Percentiles rank a stretch among this genome's conserved stretches.
Conservation (phyloP, 2,888 invertebrate species). For the Pseudoips prasinana region DNA sequence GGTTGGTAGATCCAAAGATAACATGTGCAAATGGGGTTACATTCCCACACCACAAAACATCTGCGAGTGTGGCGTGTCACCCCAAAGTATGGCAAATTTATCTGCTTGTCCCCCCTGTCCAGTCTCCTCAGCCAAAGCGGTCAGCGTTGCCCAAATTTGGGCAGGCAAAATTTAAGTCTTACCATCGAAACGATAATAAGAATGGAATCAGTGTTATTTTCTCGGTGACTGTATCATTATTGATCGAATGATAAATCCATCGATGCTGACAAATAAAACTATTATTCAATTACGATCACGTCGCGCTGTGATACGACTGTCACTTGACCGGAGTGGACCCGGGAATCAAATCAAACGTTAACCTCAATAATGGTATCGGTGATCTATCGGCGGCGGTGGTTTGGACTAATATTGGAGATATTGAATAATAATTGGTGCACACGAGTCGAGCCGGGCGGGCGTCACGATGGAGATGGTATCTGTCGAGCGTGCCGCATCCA, state of each 20-base stretch:
- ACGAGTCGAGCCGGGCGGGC: slow-evolving; percentile 46
- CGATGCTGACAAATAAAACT: slow-evolving; percentile 51
- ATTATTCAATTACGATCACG: slow-evolving; percentile 65
- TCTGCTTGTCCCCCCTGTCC: no score
- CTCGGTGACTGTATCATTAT: slow-evolving; percentile 33
- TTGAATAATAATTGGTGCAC: slow-evolving; percentile 80
- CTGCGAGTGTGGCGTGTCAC: no score
- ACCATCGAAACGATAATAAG: no score
- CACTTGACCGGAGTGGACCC: slow-evolving; percentile 63
- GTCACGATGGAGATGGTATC: slow-evolving; percentile 76
- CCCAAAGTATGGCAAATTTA: no score
- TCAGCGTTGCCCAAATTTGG: no score
- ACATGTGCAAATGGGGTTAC: no score
- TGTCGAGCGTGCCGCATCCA: slow-evolving; percentile 75
- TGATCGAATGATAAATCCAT: slow-evolving; percentile 52
- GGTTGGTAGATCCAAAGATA: no score
- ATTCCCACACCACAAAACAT: no score
- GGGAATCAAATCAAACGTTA: slow-evolving; percentile 57
- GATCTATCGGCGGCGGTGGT: slow-evolving; percentile 35
- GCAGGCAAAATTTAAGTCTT: no score
- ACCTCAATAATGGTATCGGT: slow-evolving; percentile 58
- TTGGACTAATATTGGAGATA: slow-evolving; percentile 51
- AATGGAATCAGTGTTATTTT: no score
- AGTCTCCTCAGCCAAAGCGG: no score
- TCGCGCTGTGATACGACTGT: slow-evolving; percentile 54